phyloP scores from a whole-genome alignment of 2,113 vertebrate genomes.

The Columba livia region DNA sequence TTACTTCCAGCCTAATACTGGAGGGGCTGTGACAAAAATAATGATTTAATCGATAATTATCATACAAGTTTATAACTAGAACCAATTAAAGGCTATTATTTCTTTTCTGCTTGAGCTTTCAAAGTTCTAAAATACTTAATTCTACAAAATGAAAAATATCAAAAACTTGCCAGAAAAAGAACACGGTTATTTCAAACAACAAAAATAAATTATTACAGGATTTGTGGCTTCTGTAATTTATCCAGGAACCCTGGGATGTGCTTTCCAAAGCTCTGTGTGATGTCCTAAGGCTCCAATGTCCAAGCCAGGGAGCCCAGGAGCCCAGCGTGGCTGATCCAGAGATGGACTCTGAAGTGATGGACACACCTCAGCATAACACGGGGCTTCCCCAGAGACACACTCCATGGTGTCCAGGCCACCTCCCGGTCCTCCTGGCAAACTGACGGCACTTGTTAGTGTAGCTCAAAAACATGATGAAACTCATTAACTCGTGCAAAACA shows the following conservation, averaged over 20 bases:
- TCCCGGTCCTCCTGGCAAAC: neutral
- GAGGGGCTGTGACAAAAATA: neutral
- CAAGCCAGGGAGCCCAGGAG: neutral
- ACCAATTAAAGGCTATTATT: neutral
- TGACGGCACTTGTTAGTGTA: accelerated
- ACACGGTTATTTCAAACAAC: neutral
- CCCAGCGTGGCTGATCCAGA: accelerated
- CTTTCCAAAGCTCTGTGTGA: neutral
- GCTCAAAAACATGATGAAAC: neutral
- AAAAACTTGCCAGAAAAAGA: neutral
- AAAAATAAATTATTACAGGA: neutral
- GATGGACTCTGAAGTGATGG: neutral
- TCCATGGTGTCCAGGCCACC: neutral
- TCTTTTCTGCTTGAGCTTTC: neutral
- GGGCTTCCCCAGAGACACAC: neutral
- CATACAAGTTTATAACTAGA: neutral
- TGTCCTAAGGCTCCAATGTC: neutral
- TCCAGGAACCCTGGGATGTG: neutral
- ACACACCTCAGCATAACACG: accelerated
- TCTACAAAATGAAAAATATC: neutral
- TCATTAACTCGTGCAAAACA: neutral
- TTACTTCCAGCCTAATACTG: neutral
- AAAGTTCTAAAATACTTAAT: neutral
- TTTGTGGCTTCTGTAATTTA: neutral
- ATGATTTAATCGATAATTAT: neutral